Conservation (phyloP, 2,888 invertebrate genomes). For the Euproctis similis region DNA sequence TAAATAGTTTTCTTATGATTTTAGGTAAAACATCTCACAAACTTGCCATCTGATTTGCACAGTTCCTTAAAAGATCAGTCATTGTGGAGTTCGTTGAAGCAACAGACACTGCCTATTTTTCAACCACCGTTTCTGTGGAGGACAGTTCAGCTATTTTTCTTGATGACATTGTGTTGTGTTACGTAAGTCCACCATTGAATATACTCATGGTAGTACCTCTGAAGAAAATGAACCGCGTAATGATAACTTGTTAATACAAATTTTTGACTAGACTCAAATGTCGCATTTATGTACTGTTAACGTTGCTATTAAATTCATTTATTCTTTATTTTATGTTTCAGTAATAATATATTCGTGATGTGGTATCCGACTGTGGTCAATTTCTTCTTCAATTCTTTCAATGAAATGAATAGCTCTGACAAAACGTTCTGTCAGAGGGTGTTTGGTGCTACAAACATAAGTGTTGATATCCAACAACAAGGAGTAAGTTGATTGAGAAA, state of each 20-base stretch:
- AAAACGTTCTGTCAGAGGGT: constrained; percentile 41
- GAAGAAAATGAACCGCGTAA: too few species aligned
- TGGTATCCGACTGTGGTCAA: constrained; percentile 74
- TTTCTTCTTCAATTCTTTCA: constrained; percentile 45
- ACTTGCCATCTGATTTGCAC: constrained; percentile 7
- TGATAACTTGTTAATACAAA: too few species aligned
- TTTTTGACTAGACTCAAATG: too few species aligned
- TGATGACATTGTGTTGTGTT: constrained; percentile 76
- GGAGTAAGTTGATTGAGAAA: constrained; percentile 20
- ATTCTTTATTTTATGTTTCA: too few species aligned
- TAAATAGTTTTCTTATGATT: constrained; percentile 10
- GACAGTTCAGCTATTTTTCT: constrained; percentile 67
- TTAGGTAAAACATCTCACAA: constrained; percentile 34
- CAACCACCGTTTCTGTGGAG: constrained; percentile 63
- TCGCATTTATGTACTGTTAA: too few species aligned
- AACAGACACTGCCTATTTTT: constrained; percentile 70
- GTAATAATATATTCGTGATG: constrained; percentile 61
- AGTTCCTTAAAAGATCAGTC: constrained; percentile 14
- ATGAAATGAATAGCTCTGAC: constrained; percentile 11
- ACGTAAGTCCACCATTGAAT: constrained; percentile 60
- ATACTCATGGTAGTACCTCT: background rate
- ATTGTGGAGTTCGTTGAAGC: constrained; percentile 50
- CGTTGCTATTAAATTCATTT: background rate
- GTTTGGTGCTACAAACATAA: constrained; percentile 15
- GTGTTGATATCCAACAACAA: constrained; percentile 7